Percentiles rank a stretch among this genome's conserved stretches.
Conservation (phyloP, 2,888 invertebrate species). For the Zelleria hepariella region DNA sequence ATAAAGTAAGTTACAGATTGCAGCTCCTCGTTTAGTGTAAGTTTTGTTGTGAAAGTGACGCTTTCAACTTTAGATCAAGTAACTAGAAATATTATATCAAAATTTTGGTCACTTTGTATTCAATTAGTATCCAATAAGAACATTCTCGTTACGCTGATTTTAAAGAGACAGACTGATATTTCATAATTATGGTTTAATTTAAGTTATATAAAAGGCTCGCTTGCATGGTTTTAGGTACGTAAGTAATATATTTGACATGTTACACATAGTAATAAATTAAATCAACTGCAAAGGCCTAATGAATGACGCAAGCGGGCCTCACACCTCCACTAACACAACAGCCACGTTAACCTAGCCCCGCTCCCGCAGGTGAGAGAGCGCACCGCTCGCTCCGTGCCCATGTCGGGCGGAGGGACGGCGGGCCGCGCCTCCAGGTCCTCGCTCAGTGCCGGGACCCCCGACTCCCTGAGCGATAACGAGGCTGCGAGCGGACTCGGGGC, state of each 20-base stretch:
- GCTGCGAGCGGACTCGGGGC: conserved; percentile 80
- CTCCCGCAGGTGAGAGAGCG: conserved; percentile 87
- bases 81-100: too few relatives aligned
- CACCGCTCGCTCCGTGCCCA: conserved; percentile 91
- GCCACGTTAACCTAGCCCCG: background rate
- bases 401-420: conserved; percentile 73
- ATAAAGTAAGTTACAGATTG: conserved; percentile 21
- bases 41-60: conserved; percentile 11
- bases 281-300: too few relatives aligned
- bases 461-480: conserved; percentile 91
- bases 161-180: too few relatives aligned
- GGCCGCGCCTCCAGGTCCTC: conserved; percentile 83
- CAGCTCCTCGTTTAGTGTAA: conserved; percentile 19
- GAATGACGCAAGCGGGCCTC: background rate
- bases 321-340: background rate
- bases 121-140: too few relatives aligned
- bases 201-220: too few relatives aligned
- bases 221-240: too few relatives aligned
- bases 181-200: too few relatives aligned
- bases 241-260: too few relatives aligned
- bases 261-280: too few relatives aligned
- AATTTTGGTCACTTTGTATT: too few relatives aligned
- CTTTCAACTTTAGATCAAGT: too few relatives aligned
- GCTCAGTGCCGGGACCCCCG: conserved; percentile 88
- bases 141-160: too few relatives aligned